A percentile compares a stretch with the other conserved stretches of the same genome.
Evolutionary conservation across 2,888 invertebrate genomes (phyloP).

Genomic region (Ichneumon xanthorius): DNA sequence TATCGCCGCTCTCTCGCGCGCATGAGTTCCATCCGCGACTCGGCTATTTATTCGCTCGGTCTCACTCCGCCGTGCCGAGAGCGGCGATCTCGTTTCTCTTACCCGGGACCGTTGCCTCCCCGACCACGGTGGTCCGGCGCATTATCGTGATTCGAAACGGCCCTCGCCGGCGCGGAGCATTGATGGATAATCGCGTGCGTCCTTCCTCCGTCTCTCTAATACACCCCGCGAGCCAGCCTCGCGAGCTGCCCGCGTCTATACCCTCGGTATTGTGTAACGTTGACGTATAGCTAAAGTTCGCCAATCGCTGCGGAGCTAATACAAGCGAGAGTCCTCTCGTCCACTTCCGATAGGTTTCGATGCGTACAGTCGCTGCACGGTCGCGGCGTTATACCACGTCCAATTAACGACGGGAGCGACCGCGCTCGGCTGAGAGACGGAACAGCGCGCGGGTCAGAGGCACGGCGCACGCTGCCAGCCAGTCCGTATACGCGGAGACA

Average conservation of each 20-base stretch:
- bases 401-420: conserved; percentile 18
- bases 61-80: not conserved
- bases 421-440: not conserved
- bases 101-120: conserved; percentile 63
- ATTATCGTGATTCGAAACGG: conserved; percentile 67
- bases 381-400: not conserved
- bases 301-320: conserved; percentile 31
- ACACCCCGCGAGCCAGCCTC: conserved; percentile 33
- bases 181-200: conserved; percentile 62
- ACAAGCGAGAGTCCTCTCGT: conserved; percentile 29
- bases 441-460: not conserved
- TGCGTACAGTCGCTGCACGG: not conserved
- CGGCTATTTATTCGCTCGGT: conserved; percentile 42
- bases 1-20: conserved; percentile 44
- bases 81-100: conserved; percentile 40
- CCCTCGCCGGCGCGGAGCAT: conserved; percentile 64
- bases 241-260: conserved; percentile 2
- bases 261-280: conserved; percentile 48
- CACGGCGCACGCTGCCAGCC: not conserved
- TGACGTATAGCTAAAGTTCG: conserved; percentile 36
- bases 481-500: not conserved
- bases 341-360: conserved; percentile 60
- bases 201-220: conserved; percentile 56
- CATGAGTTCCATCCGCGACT: conserved; percentile 38
- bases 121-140: conserved; percentile 75